phyloP scores from a whole-genome alignment of 1,140 invertebrate species.

The Hypothenemus hampei region DNA sequence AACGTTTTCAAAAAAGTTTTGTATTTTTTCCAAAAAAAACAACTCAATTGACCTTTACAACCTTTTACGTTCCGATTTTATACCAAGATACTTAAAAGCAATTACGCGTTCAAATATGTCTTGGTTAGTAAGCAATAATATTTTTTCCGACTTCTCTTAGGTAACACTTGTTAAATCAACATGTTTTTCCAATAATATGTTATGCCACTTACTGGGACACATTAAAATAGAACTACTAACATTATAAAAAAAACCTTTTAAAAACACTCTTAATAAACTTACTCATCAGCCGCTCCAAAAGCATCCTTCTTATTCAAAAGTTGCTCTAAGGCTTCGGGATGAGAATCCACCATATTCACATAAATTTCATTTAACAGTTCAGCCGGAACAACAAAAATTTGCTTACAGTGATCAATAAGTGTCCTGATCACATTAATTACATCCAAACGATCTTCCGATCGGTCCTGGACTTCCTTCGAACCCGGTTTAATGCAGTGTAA shows the following conservation, averaged over 20 bases:
- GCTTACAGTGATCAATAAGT: constrained; percentile 73
- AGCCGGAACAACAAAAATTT: constrained; percentile 71
- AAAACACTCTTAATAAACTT: constrained; percentile 35
- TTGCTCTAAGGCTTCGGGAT: constrained; percentile 71
- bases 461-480: constrained; percentile 54
- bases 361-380: constrained; percentile 82
- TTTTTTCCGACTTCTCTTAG: too few relatives aligned
- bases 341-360: constrained; percentile 73
- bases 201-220: too few relatives aligned
- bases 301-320: constrained; percentile 51
- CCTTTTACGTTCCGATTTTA: too few relatives aligned
- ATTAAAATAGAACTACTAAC: background rate
- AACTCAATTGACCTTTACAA: too few relatives aligned
- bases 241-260: background rate
- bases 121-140: too few relatives aligned
- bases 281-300: constrained; percentile 51
- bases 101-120: too few relatives aligned
- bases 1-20: too few relatives aligned
- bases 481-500: constrained; percentile 70
- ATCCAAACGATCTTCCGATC: constrained; percentile 76
- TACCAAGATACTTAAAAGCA: too few relatives aligned
- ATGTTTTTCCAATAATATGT: too few relatives aligned
- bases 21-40: too few relatives aligned
- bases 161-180: too few relatives aligned
- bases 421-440: constrained; percentile 82